Conservation (phyloP, 2,888 invertebrate species). For the Tenthredo distinguenda region DNA sequence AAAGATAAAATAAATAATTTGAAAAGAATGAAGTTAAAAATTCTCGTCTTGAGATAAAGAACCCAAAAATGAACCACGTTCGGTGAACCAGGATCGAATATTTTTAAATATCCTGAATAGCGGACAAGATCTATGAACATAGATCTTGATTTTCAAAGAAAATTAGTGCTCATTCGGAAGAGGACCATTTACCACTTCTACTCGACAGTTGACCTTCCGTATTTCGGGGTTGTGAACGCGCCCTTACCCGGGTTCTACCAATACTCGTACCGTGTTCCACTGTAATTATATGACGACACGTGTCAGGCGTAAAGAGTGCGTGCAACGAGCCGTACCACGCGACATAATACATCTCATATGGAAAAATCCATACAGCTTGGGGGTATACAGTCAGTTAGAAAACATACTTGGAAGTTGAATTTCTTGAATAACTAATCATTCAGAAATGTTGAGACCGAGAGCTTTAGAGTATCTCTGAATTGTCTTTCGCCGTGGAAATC, state of each 20-base stretch:
- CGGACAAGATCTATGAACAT: neutral
- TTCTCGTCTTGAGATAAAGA: neutral
- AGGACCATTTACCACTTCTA: neutral
- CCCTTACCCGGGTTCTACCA: neutral
- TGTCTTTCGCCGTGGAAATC: neutral
- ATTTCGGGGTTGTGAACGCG: conserved; percentile 27
- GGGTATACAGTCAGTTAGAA: neutral
- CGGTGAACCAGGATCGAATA: neutral
- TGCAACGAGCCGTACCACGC: conserved; percentile 25
- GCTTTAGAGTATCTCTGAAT: neutral
- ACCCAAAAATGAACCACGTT: neutral
- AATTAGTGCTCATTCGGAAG: neutral
- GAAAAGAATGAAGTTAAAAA: neutral
- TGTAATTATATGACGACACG: conserved; percentile 7
- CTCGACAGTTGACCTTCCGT: neutral
- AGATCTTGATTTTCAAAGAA: neutral
- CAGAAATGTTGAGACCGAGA: neutral
- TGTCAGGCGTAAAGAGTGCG: conserved; percentile 40
- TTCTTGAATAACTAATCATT: neutral
- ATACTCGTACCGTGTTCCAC: neutral
- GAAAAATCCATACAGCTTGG: conserved; percentile 25
- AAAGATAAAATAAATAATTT: neutral
- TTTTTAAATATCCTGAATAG: neutral
- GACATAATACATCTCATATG: conserved; percentile 20
- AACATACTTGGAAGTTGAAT: neutral